Percentiles rank a stretch among this genome's conserved stretches.
Evolutionary conservation across 2,888 invertebrate genomes (phyloP).

Genomic region (Drosophila kambysellisi): DNA sequence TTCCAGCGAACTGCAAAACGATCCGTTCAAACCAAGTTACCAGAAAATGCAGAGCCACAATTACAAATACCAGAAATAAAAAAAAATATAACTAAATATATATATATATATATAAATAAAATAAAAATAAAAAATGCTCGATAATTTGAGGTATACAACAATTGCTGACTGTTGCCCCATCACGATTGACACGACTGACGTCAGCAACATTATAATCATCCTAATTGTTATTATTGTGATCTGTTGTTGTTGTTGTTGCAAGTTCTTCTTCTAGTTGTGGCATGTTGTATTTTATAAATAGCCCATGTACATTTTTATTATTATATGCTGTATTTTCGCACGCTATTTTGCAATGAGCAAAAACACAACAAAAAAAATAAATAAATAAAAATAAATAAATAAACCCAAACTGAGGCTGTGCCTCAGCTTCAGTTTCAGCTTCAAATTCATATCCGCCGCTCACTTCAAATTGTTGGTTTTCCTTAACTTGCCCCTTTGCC

Average conservation of each 20-base stretch:
- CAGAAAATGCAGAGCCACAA: too few relatives aligned
- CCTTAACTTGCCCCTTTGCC: not conserved
- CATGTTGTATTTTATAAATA: constrained; percentile 41
- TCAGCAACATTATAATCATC: constrained; percentile 30
- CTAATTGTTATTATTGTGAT: constrained; percentile 13
- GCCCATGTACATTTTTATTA: constrained; percentile 27
- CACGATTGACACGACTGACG: constrained; percentile 27
- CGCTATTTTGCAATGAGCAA: constrained; percentile 25
- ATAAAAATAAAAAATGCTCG: not conserved
- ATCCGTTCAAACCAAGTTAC: too few relatives aligned
- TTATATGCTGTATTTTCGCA: constrained; percentile 32
- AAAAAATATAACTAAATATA: not conserved
- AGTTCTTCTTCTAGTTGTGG: constrained; percentile 30
- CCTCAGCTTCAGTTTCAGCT: not conserved
- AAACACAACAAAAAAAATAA: not conserved
- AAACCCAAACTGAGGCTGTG: not conserved
- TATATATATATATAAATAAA: not conserved
- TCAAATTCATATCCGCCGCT: constrained; percentile 12
- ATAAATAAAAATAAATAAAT: not conserved
- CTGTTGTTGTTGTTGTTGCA: constrained; percentile 24
- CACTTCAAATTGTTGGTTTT: not conserved
- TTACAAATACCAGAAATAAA: not conserved
- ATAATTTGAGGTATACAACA: constrained; percentile 1
- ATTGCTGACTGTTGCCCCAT: constrained; percentile 1
- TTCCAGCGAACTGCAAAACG: not conserved